Base-by-base conservation (phyloP, 1,140 invertebrate species). In the Calliphora vicina region DNA sequence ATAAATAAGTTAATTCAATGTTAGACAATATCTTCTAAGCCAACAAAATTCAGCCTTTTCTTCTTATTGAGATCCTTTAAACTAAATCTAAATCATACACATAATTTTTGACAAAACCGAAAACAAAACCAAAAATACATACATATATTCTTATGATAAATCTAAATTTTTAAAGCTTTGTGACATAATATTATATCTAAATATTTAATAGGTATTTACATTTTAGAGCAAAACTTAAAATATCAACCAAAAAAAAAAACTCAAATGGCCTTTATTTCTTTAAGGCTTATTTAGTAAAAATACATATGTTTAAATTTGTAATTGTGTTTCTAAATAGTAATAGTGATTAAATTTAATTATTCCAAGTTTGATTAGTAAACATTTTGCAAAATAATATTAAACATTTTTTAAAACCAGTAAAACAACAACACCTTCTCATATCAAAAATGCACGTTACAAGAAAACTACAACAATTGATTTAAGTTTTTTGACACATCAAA, bases 1-100 rank as follows among this genome's bases (percentile, higher is more conserved):
- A 83, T 43, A 90, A 90, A 73, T 88, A 88, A 82, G n/a, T n/a
- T n/a, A n/a, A 78, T 25, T 25, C 35, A 78, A 78, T 23, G 5
- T 15, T 27, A 45, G 20, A 23, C 23, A 27, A 35, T 35, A 74
- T 35, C 4, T 17, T 3, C 26, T 35, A 73, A 26, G 8, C n/a
- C n/a, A 27, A 27, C 67, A 71, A n/a, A 8, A 35, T 74, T 12
- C 45, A 67, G n/a, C 20, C 74, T 43, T 43, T 78, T 78, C 42
- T 45, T 78, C 42, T 78, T 76, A 35, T 35, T 25, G 23, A 78
- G 42, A 23, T 74, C 13, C 26, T 74, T 17, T 29, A 4, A 74
- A 35, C 35, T 35, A 35, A 74, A 17, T 74, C 13, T 12, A 12
- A 29, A 8, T 8, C 15, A 72, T 1, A 72, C 25, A n/a, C n/a